A percentile compares a stretch with the other conserved stretches of the same genome.
These are phyloP conservation scores for Lordiphosa mommai DNA, from an alignment of 1,140 invertebrate genomes.

Conservation along the genomic window DNA sequence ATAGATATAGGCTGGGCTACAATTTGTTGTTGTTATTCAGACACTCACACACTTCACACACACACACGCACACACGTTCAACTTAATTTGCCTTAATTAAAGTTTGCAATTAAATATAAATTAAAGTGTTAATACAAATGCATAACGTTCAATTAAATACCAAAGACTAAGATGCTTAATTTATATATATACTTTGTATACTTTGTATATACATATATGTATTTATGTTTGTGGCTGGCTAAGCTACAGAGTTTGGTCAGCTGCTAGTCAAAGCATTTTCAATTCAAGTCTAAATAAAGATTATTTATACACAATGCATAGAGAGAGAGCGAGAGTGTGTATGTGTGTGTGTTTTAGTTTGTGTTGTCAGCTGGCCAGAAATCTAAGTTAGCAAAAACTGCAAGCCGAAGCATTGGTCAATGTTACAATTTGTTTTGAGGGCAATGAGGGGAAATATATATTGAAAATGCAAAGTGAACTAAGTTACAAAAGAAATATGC, in stretches of 20 bases:
- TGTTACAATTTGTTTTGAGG: conserved; percentile 38
- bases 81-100: conserved; percentile 3
- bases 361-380: background rate
- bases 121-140: conserved; percentile 56
- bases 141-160: conserved; percentile 59
- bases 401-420: conserved; percentile 54
- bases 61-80: background rate
- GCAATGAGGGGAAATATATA: conserved; percentile 31
- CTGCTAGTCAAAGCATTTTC: conserved; percentile 26
- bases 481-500: conserved; percentile 41
- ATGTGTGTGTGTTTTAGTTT: no score
- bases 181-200: conserved; percentile 32
- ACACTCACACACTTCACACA: conserved; percentile 2
- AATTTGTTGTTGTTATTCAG: background rate
- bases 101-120: conserved; percentile 11
- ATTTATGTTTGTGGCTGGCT: conserved; percentile 32
- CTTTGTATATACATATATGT: conserved; percentile 13
- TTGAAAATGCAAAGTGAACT: conserved; percentile 24
- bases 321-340: background rate
- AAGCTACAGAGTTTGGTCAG: conserved; percentile 32
- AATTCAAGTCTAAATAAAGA: conserved; percentile 26
- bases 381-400: conserved; percentile 39
- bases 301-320: conserved; percentile 53
- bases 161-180: conserved; percentile 35
- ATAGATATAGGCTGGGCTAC: background rate